A percentile compares a stretch with the other conserved stretches of the same genome.
These are phyloP conservation scores for Enteromius unitaeniatus DNA, from an alignment of 2,797 vertebrate species.

Conservation along the genomic window DNA sequence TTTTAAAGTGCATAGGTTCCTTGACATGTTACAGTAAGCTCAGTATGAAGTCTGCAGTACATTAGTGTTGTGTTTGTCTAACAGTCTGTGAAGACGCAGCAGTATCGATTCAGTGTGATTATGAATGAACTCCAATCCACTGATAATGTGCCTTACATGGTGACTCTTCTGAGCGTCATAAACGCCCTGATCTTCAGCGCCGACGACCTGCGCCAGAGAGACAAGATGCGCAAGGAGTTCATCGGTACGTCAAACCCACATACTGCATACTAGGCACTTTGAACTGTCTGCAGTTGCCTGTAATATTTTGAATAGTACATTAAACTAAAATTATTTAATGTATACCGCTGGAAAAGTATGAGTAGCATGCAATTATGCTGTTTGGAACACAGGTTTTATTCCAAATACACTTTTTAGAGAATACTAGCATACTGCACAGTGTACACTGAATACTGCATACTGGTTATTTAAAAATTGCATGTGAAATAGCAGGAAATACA, in stretches of 20 bases:
- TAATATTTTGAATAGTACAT: neutral
- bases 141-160: conserved; percentile 92
- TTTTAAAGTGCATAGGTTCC: neutral
- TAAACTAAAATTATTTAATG: too few relatives aligned
- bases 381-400: neutral
- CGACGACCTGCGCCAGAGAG: conserved; percentile 86
- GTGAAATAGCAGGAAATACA: neutral
- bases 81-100: conserved; percentile 90
- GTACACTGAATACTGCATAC: too few relatives aligned
- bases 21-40: neutral
- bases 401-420: neutral
- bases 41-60: neutral
- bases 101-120: conserved; percentile 96
- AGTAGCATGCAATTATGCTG: neutral
- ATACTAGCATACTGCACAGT: neutral
- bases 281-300: neutral
- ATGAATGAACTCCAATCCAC: conserved; percentile 90
- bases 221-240: conserved; percentile 93
- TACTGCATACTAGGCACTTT: neutral
- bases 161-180: conserved; percentile 92
- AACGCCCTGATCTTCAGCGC: conserved; percentile 92
- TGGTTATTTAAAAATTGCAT: too few relatives aligned
- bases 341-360: too few relatives aligned
- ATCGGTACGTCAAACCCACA: conserved; percentile 79
- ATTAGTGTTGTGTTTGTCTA: conserved; percentile 30